These are phyloP conservation scores for Leptinotarsa haldemani DNA, from an alignment of 2,888 invertebrate species.

Conservation along the genomic window DNA sequence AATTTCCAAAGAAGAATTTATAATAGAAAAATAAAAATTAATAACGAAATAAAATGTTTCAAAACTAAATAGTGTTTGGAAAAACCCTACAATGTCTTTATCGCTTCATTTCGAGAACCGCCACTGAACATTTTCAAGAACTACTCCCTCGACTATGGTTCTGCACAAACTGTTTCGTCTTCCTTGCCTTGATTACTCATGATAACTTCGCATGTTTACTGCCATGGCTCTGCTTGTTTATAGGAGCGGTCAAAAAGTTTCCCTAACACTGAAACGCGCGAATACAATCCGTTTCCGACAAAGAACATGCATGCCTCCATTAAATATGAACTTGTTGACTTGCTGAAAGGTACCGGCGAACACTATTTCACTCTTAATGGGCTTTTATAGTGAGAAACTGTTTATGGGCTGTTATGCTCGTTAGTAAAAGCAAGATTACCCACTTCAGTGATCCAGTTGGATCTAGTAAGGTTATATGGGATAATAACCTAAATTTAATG, in stretches of 20 bases:
- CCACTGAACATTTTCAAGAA: constrained; percentile 32
- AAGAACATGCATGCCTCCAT: constrained; percentile 8
- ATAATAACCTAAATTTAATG: too few species aligned
- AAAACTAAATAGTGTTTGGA: too few species aligned
- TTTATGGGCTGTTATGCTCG: constrained; percentile 1
- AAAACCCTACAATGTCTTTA: background rate
- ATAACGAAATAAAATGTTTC: too few species aligned
- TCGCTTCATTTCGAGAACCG: background rate
- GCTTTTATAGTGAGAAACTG: background rate
- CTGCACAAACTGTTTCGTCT: constrained; percentile 24
- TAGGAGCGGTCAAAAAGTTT: constrained; percentile 21
- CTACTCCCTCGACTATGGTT: background rate
- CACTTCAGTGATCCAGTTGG: background rate
- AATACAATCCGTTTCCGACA: constrained; percentile 6
- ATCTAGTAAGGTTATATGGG: background rate
- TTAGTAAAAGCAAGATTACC: background rate
- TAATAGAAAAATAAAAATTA: too few species aligned
- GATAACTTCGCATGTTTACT: constrained; percentile 22
- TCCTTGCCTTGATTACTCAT: constrained; percentile 28
- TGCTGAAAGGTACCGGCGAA: background rate
- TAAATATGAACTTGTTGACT: constrained; percentile 7
- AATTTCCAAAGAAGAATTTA: too few species aligned
- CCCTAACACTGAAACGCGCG: background rate
- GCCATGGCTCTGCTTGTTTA: constrained; percentile 2
- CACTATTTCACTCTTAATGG: constrained; percentile 3